These are phyloP conservation scores for Arbacia lixula DNA, from an alignment of 53 echinoderm and acorn worm species.

Conservation along the genomic window DNA sequence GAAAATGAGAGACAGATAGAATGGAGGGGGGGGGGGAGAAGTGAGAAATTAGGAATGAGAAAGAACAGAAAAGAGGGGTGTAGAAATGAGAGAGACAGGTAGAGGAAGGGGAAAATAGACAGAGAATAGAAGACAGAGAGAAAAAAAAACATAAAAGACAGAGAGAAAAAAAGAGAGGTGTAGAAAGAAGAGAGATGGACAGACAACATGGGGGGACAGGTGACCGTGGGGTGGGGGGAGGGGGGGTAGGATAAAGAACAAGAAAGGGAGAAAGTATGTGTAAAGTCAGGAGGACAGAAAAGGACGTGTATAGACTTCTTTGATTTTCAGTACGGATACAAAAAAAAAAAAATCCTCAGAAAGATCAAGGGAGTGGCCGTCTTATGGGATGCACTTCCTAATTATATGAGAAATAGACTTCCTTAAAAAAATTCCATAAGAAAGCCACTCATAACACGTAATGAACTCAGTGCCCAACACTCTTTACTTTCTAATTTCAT, in stretches of 20 bases:
- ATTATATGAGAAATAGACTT: too few relatives aligned
- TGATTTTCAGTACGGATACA: too few relatives aligned
- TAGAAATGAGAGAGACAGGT: not conserved
- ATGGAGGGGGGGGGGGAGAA: not conserved
- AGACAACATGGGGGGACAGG: not conserved
- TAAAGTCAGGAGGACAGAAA: not conserved
- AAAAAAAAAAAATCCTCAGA: not conserved
- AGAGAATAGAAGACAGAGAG: not conserved
- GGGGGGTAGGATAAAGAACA: not conserved
- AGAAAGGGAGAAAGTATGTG: not conserved
- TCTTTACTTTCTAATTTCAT: too few relatives aligned
- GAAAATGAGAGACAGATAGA: not conserved
- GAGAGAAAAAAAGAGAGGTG: not conserved
- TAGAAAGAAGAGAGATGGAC: not conserved
- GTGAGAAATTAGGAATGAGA: not conserved
- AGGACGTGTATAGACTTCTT: too few relatives aligned
- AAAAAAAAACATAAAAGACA: not conserved
- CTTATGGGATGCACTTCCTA: too few relatives aligned
- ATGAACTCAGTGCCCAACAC: too few relatives aligned
- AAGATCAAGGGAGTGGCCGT: too few relatives aligned
- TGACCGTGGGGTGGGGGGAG: not conserved
- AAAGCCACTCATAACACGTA: too few relatives aligned
- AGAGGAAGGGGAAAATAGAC: not conserved
- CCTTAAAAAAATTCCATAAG: too few relatives aligned
- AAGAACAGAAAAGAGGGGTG: not conserved